Base-by-base conservation (phyloP, 1,140 invertebrate species). In the Berghia stephanieae region DNA sequence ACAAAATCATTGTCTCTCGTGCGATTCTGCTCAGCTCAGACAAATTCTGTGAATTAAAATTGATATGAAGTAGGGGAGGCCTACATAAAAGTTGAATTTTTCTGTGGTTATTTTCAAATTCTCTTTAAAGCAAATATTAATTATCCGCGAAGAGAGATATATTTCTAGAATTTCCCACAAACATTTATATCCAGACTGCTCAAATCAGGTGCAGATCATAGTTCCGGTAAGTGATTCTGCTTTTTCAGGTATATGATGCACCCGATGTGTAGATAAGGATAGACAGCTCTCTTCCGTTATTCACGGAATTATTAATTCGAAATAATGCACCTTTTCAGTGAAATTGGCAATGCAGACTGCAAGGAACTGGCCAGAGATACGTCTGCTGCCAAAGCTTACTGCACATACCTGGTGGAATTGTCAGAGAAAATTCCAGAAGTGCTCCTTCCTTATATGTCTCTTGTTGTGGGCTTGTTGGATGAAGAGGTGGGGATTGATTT, bases 401-500 rank as follows among this genome's bases (percentile, higher is more conserved):
- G 93, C 2, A 84, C 87, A 27, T 95, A 95, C 88, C 88, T 96
- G 27, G 90, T 93, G 72, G 92, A 94, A 84, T 89, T 95, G 27
- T 92, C 93, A 8, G 91, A 92, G 79, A 89, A 90, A 49, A 86
- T 93, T 75, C 93, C 94, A 1, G 89, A 92, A 46, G 90, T 93
- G 46, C 91, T 95, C 85, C 87, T 94, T 36, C 91, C 92, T 24
- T 92, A 90, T 79, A 89, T 94, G 6, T 90, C 91, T 79, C 88
- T 92, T 60, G 82, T 94, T 3, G 81, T 90, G 21, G 88, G 90
- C 70, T 90, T 92, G 83, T 86, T 94, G n/a, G 90, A 91, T 73
- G 90, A 90, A 79, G 93, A 94, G 80, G 86, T 83, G 73, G 67
- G 70, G 44, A 24, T 18, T 27, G 10, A 18, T 49, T n/a, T 49